These are phyloP conservation scores for Rhodophaea formosa DNA, from an alignment of 2,888 invertebrate species.

Conservation along the genomic window DNA sequence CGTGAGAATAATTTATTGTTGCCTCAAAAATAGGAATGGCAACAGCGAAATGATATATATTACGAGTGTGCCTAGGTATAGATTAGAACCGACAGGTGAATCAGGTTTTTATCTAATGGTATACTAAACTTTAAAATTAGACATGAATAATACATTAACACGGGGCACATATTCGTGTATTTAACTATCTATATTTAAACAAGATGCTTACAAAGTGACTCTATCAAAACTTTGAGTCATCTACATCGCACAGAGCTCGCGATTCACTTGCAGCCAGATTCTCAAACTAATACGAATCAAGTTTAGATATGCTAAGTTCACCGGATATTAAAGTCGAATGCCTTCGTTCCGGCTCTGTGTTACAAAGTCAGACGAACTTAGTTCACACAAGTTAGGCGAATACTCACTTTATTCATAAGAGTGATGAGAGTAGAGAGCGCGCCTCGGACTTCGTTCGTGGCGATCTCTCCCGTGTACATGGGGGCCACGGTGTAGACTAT, in stretches of 20 bases:
- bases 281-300: slow-evolving; percentile 7
- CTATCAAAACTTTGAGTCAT: slow-evolving; percentile 7
- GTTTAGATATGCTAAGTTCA: slow-evolving; percentile 18
- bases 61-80: too few species aligned
- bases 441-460: slow-evolving; percentile 82
- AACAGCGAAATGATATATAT: background rate
- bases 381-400: slow-evolving; percentile 30
- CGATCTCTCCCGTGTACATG: slow-evolving; percentile 84
- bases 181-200: background rate
- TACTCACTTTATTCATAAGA: slow-evolving; percentile 77
- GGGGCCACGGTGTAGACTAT: slow-evolving; percentile 82
- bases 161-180: background rate
- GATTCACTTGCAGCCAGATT: background rate
- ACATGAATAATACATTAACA: slow-evolving; percentile 4
- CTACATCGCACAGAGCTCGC: slow-evolving; percentile 3
- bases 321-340: slow-evolving; percentile 15
- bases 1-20: background rate
- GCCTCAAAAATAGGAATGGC: background rate
- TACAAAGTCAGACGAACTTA: slow-evolving; percentile 9
- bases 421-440: slow-evolving; percentile 83
- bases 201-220: slow-evolving; percentile 7
- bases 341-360: background rate
- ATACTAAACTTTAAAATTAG: background rate
- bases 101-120: background rate
- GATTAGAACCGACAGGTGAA: too few species aligned